Conservation (phyloP, 2,888 invertebrate species). For the Cheilosia vernalis region DNA sequence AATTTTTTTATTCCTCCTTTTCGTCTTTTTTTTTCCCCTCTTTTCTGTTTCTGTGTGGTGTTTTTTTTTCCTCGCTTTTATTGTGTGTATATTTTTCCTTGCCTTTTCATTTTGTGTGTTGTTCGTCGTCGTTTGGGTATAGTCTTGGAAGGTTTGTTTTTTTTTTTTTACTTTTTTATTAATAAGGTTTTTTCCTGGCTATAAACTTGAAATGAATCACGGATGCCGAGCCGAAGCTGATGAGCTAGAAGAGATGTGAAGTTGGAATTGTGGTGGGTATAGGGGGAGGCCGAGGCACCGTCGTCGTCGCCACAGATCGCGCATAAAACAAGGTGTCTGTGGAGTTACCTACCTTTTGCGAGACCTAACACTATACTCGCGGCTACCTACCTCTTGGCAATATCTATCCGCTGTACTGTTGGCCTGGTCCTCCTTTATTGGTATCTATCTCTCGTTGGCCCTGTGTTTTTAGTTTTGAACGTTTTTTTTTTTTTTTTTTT, state of each 20-base stretch:
- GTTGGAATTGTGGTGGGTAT: background rate
- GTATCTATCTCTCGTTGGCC: slow-evolving; percentile 47
- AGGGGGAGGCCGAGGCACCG: slow-evolving; percentile 18
- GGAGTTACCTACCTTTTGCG: slow-evolving; percentile 73
- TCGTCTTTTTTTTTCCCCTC: slow-evolving; percentile 75
- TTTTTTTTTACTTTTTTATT: slow-evolving; percentile 72
- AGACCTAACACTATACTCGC: slow-evolving; percentile 66
- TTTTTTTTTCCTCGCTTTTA: slow-evolving; percentile 77
- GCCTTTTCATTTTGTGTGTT: slow-evolving; percentile 93
- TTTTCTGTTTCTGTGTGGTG: slow-evolving; percentile 77
- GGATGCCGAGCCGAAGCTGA: slow-evolving; percentile 65
- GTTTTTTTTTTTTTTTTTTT: background rate
- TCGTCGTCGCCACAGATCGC: slow-evolving; percentile 41
- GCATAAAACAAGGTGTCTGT: slow-evolving; percentile 74
- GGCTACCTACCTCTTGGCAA: slow-evolving; percentile 62
- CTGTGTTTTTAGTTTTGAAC: slow-evolving; percentile 14
- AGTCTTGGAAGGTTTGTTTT: slow-evolving; percentile 66
- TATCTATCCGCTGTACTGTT: slow-evolving; percentile 15
- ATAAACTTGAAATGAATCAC: slow-evolving; percentile 75
- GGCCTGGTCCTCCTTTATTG: slow-evolving; percentile 48
- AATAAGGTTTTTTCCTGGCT: slow-evolving; percentile 75
- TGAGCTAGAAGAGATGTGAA: slow-evolving; percentile 44
- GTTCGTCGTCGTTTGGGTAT: slow-evolving; percentile 46
- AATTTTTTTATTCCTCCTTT: slow-evolving; percentile 78
- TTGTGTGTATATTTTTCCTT: slow-evolving; percentile 90